Evolutionary conservation across 2,888 invertebrate genomes (phyloP).

Genomic region (Tipula vernalis): DNA sequence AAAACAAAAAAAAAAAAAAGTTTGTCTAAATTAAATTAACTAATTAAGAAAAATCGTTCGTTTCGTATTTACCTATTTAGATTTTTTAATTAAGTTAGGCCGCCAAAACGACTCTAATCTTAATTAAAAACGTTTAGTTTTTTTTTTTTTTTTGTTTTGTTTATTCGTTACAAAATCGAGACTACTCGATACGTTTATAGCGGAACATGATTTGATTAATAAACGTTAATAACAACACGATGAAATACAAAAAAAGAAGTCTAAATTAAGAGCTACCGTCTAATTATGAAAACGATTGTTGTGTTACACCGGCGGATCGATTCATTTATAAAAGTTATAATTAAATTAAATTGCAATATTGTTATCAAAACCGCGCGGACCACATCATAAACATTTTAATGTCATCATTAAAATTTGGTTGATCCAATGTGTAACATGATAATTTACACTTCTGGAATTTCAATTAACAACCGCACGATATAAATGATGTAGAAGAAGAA

Average conservation of each 20-base stretch:
- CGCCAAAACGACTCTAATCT: neutral
- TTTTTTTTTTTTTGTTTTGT: neutral
- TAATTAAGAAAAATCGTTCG: neutral
- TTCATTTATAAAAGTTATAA: neutral
- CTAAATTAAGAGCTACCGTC: neutral
- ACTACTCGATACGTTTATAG: neutral
- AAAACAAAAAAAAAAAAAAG: neutral
- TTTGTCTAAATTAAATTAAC: neutral
- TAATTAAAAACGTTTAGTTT: neutral
- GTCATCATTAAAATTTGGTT: neutral
- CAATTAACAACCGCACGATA: neutral
- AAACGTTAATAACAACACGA: neutral
- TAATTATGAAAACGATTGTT: neutral
- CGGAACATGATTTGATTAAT: neutral
- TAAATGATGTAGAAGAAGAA: neutral
- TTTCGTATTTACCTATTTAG: neutral
- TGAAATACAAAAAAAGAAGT: neutral
- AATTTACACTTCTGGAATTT: constrained; percentile 4
- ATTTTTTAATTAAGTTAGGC: neutral
- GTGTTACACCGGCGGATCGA: neutral
- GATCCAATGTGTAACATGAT: neutral
- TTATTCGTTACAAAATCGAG: neutral
- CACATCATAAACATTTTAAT: neutral
- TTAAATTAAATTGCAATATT: neutral
- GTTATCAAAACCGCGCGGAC: neutral